Evolutionary conservation across 2,888 invertebrate species (phyloP), one percentile per base, ranked within the genome.

Genomic region (Odontocolon sp.): DNA sequence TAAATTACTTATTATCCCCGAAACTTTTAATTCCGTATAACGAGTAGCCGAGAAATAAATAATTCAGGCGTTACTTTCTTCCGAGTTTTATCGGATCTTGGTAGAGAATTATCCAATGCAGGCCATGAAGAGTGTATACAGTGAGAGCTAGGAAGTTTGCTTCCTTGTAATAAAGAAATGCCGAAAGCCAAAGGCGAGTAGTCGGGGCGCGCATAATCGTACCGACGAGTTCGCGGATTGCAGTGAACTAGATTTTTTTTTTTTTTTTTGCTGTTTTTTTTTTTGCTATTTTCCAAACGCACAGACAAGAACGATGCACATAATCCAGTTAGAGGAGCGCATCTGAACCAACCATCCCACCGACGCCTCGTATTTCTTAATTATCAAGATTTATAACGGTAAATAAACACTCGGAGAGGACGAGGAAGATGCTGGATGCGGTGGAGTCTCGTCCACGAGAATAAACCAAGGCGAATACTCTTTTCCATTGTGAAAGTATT

Each of bases 381-480:
- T 75, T 70, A 75, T 69, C 69, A 69, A 75, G 75, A 75, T 75
- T 75, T 75, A 70, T 70, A 64, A 75, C 57, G 64, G 73, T 68
- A 73, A 73, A 73, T 73, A 73, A 73, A 73, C 67, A 73, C 59
- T 36, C 33, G 26, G 61, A 33, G 26, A 33, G 52, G 38, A 36
- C 45, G 18, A 36, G 52, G 28, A 21, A 9, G 23, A 56, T 40
- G 36, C 50, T 9, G 50, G 16, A 8, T 1, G 16, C 6, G 4
- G 33, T 26, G 40, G 33, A 42, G 40, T 14, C 50, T 18, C 28
- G 45, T 45, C 36, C 11, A 11, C 28, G 16, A n/a, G 47, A 23
- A 36, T 54, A 38, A 18, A 52, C 47, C 67, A 9, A n/a, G 33
- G 38, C 45, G 67, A 50, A 74, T 69, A 56, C 47, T 57, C 45